These are phyloP conservation scores for Sycophila texana DNA, from an alignment of 2,888 invertebrate species.

Conservation along the genomic window DNA sequence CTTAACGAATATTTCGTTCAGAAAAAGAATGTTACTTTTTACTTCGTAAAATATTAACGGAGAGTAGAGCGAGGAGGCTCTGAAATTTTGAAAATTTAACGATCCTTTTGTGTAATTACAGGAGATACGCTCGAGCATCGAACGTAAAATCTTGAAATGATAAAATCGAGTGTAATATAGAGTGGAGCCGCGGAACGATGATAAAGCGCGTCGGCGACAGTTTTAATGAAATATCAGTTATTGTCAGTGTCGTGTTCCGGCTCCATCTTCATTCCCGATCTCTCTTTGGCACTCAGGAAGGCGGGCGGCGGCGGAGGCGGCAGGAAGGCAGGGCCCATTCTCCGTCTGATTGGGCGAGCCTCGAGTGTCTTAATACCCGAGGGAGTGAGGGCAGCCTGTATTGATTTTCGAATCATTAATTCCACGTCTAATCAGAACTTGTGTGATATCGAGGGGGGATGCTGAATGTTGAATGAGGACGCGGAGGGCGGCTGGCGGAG, in stretches of 20 bases:
- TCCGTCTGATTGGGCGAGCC: constrained; percentile 57
- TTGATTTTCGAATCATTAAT: constrained; percentile 76
- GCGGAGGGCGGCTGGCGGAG: constrained; percentile 14
- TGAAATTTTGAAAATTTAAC: constrained; percentile 6
- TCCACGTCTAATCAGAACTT: constrained; percentile 74
- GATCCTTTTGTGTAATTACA: not conserved
- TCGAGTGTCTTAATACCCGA: constrained; percentile 58
- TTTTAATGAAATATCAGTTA: constrained; percentile 58
- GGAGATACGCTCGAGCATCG: no score
- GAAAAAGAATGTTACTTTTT: not conserved
- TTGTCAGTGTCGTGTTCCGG: constrained; percentile 49
- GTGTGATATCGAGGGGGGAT: constrained; percentile 64
- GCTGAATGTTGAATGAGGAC: constrained; percentile 59
- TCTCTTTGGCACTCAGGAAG: constrained; percentile 8
- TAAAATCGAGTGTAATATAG: constrained; percentile 37
- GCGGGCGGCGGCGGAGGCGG: not conserved
- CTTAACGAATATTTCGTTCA: not conserved
- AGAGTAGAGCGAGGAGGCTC: not conserved
- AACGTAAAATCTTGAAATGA: constrained; percentile 2
- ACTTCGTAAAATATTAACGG: not conserved
- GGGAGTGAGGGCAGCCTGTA: constrained; percentile 63
- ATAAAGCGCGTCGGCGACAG: constrained; percentile 49
- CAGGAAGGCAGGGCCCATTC: constrained; percentile 41
- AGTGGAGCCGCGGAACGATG: constrained; percentile 34
- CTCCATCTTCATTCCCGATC: constrained; percentile 48